Percentiles rank a stretch among this genome's conserved stretches.
These are phyloP conservation scores for Cryptotermes secundus DNA, from an alignment of 1,140 invertebrate species.

Conservation along the genomic window DNA sequence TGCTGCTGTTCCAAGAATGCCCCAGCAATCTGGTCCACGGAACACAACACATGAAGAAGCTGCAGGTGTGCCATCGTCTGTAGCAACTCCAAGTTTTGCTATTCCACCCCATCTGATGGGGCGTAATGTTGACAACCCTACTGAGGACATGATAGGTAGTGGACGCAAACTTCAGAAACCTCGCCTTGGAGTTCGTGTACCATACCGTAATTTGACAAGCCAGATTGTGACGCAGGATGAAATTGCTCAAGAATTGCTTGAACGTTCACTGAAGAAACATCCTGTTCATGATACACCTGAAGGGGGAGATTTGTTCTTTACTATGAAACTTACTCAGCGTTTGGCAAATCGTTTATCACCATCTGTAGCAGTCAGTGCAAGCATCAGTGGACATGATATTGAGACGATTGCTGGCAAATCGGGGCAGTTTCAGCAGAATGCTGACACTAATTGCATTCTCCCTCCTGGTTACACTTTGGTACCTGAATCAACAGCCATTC, in stretches of 20 bases:
- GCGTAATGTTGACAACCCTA: slow-evolving; percentile 39
- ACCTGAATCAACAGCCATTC: slow-evolving; percentile 32
- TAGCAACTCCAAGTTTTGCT: slow-evolving; percentile 22
- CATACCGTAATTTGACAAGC: slow-evolving; percentile 50
- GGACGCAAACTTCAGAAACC: slow-evolving; percentile 43
- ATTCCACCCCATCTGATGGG: slow-evolving; percentile 41
- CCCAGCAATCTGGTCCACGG: background rate
- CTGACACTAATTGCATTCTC: slow-evolving; percentile 26
- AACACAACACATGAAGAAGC: slow-evolving; percentile 19
- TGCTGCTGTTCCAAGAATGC: slow-evolving; percentile 24
- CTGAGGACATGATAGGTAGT: slow-evolving; percentile 38
- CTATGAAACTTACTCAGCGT: slow-evolving; percentile 52
- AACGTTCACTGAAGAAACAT: slow-evolving; percentile 45
- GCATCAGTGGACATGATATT: slow-evolving; percentile 23
- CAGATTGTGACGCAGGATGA: slow-evolving; percentile 52
- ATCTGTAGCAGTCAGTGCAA: slow-evolving; percentile 38
- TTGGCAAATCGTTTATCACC: slow-evolving; percentile 49
- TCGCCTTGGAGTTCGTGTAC: slow-evolving; percentile 50
- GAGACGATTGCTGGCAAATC: background rate
- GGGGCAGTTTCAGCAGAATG: slow-evolving; percentile 21
- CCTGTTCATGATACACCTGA: slow-evolving; percentile 42
- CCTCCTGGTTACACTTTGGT: background rate
- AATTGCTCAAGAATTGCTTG: slow-evolving; percentile 51
- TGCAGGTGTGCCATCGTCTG: background rate
- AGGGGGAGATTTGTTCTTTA: slow-evolving; percentile 50